phyloP scores from a whole-genome alignment of 2,797 vertebrate genomes.

The Chelon auratus region DNA sequence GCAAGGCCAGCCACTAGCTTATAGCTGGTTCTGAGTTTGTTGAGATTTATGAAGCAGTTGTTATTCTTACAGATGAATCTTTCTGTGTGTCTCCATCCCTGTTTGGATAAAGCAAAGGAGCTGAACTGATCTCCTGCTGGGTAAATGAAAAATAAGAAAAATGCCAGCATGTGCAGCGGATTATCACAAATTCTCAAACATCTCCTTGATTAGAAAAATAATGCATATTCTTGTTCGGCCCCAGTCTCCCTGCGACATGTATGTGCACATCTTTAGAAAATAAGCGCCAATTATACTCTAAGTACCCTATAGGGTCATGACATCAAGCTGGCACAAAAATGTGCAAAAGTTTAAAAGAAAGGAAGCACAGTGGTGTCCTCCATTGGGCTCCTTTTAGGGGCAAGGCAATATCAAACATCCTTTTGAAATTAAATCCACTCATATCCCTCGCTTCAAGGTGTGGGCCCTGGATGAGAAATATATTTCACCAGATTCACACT shows the following conservation, averaged over 20 bases:
- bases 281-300: conserved; percentile 16
- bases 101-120: conserved; percentile 4
- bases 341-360: conserved; percentile 24
- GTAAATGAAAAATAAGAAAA: conserved; percentile 13
- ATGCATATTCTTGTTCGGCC: conserved; percentile 12
- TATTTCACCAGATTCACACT: background rate
- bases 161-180: conserved; percentile 18
- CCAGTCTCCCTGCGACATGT: conserved; percentile 38
- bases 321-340: conserved; percentile 41
- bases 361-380: background rate
- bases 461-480: conserved; percentile 6
- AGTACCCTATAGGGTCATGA: background rate
- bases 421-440: background rate
- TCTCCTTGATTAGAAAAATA: conserved; percentile 31
- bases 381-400: conserved; percentile 22
- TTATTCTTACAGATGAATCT: conserved; percentile 6
- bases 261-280: conserved; percentile 13
- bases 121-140: conserved; percentile 1
- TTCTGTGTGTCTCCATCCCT: background rate
- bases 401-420: conserved; percentile 20
- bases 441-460: background rate
- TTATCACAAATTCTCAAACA: conserved; percentile 7
- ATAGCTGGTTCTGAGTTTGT: conserved; percentile 11
- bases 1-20: conserved; percentile 16
- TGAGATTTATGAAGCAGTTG: conserved; percentile 24